phyloP scores from a whole-genome alignment of 2,797 vertebrate genomes.

The Momotus momota region DNA sequence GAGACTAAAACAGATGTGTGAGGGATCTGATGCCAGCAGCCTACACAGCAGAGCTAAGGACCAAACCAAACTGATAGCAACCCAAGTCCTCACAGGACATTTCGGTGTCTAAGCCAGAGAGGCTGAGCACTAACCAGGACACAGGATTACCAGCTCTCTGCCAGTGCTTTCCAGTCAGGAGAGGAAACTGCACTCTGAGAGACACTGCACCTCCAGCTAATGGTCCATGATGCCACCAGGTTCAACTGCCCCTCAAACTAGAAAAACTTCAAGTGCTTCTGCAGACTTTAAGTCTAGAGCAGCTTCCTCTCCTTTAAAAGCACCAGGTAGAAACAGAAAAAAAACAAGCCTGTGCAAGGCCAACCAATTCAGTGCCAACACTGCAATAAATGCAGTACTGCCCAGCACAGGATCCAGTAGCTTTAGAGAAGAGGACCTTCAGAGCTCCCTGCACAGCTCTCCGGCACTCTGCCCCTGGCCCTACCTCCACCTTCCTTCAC shows the following conservation, averaged over 20 bases:
- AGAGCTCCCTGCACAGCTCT: conserved; percentile 22
- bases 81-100: neutral
- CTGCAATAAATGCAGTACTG: neutral
- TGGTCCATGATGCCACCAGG: accelerated
- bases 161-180: neutral
- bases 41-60: neutral
- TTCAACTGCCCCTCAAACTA: neutral
- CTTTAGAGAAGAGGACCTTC: conserved; percentile 46
- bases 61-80: neutral
- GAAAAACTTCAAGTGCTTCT: neutral
- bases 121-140: neutral
- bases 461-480: conserved; percentile 27
- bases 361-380: neutral
- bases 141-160: neutral
- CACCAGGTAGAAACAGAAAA: neutral
- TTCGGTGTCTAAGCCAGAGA: neutral
- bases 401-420: neutral
- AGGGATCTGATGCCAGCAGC: neutral
- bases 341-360: neutral
- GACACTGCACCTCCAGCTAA: neutral
- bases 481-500: neutral
- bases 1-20: neutral
- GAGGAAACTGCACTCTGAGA: neutral
- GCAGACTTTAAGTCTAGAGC: neutral
- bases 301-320: neutral